phyloP scores from a whole-genome alignment of 92 coral and sea anemone species.

The Scolanthus callimorphus region DNA sequence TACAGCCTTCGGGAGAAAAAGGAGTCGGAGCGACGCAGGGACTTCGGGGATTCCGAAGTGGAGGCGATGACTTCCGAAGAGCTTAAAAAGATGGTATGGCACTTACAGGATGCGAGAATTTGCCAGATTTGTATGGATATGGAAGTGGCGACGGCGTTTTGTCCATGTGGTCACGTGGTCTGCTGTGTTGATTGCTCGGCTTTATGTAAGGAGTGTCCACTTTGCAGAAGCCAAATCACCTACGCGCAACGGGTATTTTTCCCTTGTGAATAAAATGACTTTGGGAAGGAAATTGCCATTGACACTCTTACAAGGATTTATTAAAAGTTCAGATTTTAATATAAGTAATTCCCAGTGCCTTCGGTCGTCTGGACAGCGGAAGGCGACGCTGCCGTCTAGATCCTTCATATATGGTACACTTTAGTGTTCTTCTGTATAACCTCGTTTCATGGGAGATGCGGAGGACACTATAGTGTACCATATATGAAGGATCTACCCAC shows the following conservation, averaged over 20 bases:
- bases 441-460: no score
- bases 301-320: no score
- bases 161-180: conserved; percentile 99
- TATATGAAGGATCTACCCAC: no score
- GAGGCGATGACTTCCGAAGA: conserved; percentile 62
- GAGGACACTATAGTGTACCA: no score
- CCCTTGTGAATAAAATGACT: conserved; percentile 89
- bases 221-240: conserved; percentile 94
- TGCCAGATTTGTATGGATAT: conserved; percentile 99
- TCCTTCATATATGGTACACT: no score
- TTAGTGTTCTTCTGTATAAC: no score
- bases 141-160: conserved; percentile 97
- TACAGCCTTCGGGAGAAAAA: conserved; percentile 50
- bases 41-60: conserved; percentile 41
- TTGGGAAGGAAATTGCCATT: no score
- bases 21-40: conserved; percentile 51
- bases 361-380: no score
- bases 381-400: no score
- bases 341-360: no score
- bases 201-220: conserved; percentile 96
- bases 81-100: conserved; percentile 82
- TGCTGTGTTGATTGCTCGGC: conserved; percentile 97
- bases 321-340: no score
- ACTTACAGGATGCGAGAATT: conserved; percentile 90
- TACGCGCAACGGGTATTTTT: conserved; percentile 97